Evolutionary conservation across 2,888 invertebrate genomes (phyloP).

Genomic region (Pelosia muscerda): DNA sequence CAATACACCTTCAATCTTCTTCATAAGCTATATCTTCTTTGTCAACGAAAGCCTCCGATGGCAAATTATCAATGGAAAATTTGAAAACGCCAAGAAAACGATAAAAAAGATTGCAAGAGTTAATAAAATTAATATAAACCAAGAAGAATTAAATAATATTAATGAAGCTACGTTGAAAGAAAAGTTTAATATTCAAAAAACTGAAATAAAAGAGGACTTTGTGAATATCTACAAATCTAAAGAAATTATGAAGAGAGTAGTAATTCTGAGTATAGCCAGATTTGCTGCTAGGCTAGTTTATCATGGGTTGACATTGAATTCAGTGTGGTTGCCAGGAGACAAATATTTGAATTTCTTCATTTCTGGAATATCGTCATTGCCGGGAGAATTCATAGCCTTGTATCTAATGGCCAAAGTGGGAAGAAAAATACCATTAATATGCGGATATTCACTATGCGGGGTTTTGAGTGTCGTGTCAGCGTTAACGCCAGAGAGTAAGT

Average conservation of each 20-base stretch:
- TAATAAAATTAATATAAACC: constrained; percentile 68
- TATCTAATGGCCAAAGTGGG: constrained; percentile 75
- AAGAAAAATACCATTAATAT: constrained; percentile 67
- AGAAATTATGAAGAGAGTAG: constrained; percentile 65
- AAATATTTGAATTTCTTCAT: constrained; percentile 76
- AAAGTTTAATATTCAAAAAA: constrained; percentile 65
- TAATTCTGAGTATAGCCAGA: constrained; percentile 60
- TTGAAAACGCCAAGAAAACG: constrained; percentile 63
- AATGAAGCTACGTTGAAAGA: constrained; percentile 61
- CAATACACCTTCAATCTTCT: constrained; percentile 68
- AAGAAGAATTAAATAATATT: constrained; percentile 59
- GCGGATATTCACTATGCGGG: constrained; percentile 67
- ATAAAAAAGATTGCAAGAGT: constrained; percentile 61
- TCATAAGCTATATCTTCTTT: constrained; percentile 62
- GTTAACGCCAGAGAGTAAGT: constrained; percentile 69
- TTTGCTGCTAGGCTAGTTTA: constrained; percentile 75
- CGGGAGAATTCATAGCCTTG: constrained; percentile 72
- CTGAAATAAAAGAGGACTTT: constrained; percentile 62
- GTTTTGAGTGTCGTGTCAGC: constrained; percentile 63
- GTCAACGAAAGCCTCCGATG: constrained; percentile 75
- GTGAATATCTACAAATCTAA: constrained; percentile 64
- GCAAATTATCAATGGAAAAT: constrained; percentile 72
- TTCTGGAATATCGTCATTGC: constrained; percentile 73
- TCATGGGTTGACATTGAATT: constrained; percentile 74
- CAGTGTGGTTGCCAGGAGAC: constrained; percentile 74